Base-by-base conservation (phyloP, 2,888 invertebrate genomes). In the Archaeoteleia sp. region DNA sequence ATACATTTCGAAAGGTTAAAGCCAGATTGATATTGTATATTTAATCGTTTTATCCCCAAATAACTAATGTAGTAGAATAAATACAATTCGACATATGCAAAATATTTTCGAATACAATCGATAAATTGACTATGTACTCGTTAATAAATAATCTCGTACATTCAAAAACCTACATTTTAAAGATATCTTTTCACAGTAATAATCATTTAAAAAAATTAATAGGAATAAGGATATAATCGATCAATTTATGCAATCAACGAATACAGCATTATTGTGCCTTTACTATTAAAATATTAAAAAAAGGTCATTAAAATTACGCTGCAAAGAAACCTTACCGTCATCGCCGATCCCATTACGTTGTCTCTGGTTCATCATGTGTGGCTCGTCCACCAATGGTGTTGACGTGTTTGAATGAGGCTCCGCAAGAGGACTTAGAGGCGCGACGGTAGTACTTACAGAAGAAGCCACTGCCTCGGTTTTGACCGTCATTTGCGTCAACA, bases 341-440 rank as follows among this genome's bases (percentile, higher is more conserved):
- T 85, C 85, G 32, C 80, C 79, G 42, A 77, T 77, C 39, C 78
- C 80, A 53, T 79, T 84, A 53, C 84, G 80, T 58, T 84, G 84
- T 45, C 84, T 76, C 43, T 83, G 82, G 43, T 77, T 82, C 20
- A 78, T 77, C 76, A 85, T 80, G 69, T 79, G 82, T 0, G 82
- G 84, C 79, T 91, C 90, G 80, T 90, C 89, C 45, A 88, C 90
- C 63, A 90, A 86, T 65, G 90, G 90, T 61, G 90, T 90, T 71
- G 90, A 90, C 2, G 89, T 87, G 82, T 90, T 89, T 60, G 92
- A 92, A 86, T 91, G 92, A 39, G 92, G 89, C 83, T 92, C 91
- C 57, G 81, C 78, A 17, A 81, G 78, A 20, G 89, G 89, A 74
- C 89, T 89, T 76, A 89, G 87, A 40, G 90, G 87, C 51, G 90